Base-by-base conservation (phyloP, 2,797 vertebrate genomes). In the Spinibarbus caldwelli region DNA sequence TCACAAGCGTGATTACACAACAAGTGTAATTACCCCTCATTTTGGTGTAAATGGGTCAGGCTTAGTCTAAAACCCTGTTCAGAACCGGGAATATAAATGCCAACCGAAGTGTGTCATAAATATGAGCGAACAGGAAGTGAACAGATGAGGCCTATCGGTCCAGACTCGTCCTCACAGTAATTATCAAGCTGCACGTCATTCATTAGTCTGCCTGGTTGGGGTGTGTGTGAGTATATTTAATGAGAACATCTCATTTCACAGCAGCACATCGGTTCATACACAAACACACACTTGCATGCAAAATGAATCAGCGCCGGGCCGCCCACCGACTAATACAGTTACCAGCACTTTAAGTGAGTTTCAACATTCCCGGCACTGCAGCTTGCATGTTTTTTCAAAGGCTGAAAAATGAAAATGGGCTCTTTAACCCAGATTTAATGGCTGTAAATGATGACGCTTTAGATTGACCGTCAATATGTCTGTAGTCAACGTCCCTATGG, bases 111-210 rank as follows among this genome's bases (percentile, higher is more conserved):
- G n/a, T n/a, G n/a, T n/a, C n/a, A n/a, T n/a, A n/a, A n/a, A n/a
- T n/a, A n/a, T n/a, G n/a, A n/a, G 19, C 34, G 52, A 26, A 81
- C 80, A 70, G 64, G 45, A 80, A n/a, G 62, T 57, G 47, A 81
- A 64, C 62, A 34, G 21, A 81, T 12, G 4, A 72, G 36, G 68
- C 82, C 64, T 80, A 52, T 70, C 78, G 31, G 83, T 81, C 71
- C 88, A 84, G 81, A 84, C 71, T 83, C 14, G 23, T 72, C 78
- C 70, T 84, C 67, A 84, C 64, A 86, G 67, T 84, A 75, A 87
- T 86, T 75, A 86, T 84, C 81, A 62, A 75, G 78, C 67, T 26
- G 45, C 84, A 78, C 78, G 26, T 87, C 84, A 87, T 80, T 87
- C 57, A 84, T 87, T 84, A 87, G 81, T 59, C 86, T 75, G 80